These are phyloP conservation scores for Drosophila sturtevanti DNA, from an alignment of 1,140 invertebrate species.

Conservation along the genomic window DNA sequence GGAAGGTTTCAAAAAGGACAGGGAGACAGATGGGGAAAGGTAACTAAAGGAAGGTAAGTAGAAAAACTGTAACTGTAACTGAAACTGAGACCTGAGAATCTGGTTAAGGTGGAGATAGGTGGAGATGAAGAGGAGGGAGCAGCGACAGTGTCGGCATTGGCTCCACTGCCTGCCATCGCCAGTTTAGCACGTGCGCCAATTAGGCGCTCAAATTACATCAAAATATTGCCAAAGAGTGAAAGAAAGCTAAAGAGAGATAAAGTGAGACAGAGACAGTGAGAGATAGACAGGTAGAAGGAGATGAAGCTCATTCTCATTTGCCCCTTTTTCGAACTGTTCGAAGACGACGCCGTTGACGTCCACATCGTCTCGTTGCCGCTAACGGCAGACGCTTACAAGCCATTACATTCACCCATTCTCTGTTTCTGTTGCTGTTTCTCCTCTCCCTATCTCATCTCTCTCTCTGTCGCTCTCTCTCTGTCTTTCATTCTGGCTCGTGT, in stretches of 20 bases:
- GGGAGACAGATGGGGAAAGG: not conserved
- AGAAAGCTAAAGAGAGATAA: not conserved
- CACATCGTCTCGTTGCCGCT: constrained; percentile 35
- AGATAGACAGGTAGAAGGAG: not conserved
- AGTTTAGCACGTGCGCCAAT: constrained; percentile 75
- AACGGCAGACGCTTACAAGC: constrained; percentile 76
- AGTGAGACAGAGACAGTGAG: not conserved
- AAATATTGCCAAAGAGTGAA: constrained; percentile 64
- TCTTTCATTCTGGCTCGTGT: constrained; percentile 51
- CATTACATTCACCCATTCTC: constrained; percentile 54
- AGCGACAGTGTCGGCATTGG: not conserved
- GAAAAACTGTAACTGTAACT: constrained; percentile 16
- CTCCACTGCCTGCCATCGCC: constrained; percentile 40
- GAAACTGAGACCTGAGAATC: constrained; percentile 34
- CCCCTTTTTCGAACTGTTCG: constrained; percentile 57
- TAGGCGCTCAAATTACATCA: constrained; percentile 80
- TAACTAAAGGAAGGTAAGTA: not conserved
- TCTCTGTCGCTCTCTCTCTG: constrained; percentile 21
- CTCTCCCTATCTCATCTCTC: not conserved
- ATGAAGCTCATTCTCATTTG: constrained; percentile 33
- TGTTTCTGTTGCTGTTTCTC: not conserved
- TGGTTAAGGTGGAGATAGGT: no score
- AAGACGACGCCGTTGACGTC: constrained; percentile 50
- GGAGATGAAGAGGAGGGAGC: not conserved
- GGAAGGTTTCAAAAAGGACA: no score